Evolutionary conservation across 2,888 invertebrate genomes (phyloP), one percentile per base, ranked within the genome.

Genomic region (Stenodema calcarata): DNA sequence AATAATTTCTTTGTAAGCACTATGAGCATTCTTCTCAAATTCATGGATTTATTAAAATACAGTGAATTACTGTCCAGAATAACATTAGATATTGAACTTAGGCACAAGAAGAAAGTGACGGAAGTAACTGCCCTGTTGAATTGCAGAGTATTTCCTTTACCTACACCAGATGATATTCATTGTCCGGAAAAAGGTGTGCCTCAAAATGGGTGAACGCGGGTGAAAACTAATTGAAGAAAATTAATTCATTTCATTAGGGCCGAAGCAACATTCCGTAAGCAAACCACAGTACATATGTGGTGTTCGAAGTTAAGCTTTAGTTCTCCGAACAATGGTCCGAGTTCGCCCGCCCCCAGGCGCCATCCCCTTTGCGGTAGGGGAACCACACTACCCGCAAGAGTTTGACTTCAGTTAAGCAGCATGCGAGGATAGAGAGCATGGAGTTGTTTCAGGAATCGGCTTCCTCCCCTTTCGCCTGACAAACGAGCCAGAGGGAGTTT

Each of bases 281-380:
- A 73, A 84, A 47, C 73, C 70, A 14, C 44, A 75, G 84, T 84
- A 84, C 84, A 84, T 82, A 47, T 84, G 84, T 44, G 84, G 84
- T 75, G 73, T 70, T 73, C 70, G 16, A 73, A 73, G 84, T 84
- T 47, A n/a, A 70, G 73, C 73, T 84, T 70, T 70, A 84, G 84
- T 84, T 84, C 41, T 75, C 84, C 44, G 54, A 84, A 84, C 84
- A 84, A 84, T 75, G 84, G 84, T 84, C 75, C 84, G 84, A 84
- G 84, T 84, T 84, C 50, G 16, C 42, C 83, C 73, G 23, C 80
- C 30, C 62, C 30, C 30, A 18, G 54, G 80, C 28, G 54, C 47
- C 84, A 28, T 18, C 84, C 73, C 70, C 41, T 73, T 70, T 73
- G 73, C 73, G 84, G 84, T 47, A 28, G 47, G 9, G 44, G 70